These are phyloP conservation scores for Thalassophryne amazonica DNA, from an alignment of 2,797 vertebrate genomes.

Conservation along the genomic window DNA sequence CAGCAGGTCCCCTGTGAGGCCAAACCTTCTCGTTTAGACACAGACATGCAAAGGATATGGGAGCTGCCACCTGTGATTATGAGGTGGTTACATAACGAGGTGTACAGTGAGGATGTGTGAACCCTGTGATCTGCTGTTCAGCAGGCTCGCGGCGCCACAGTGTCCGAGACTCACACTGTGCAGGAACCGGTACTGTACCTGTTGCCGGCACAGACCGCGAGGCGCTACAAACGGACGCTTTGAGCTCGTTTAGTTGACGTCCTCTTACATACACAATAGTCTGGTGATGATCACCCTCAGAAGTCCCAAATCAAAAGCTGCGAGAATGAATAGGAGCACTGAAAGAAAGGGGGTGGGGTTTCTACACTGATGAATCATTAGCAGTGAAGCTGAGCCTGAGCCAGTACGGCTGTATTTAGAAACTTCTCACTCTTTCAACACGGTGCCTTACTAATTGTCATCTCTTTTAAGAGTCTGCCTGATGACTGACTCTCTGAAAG, in stretches of 20 bases:
- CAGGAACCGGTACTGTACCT: constrained; percentile 41
- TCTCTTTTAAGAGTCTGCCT: constrained; percentile 67
- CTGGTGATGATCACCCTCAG: constrained; percentile 63
- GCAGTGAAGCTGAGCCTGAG: constrained; percentile 65
- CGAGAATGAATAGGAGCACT: constrained; percentile 29
- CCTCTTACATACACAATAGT: constrained; percentile 59
- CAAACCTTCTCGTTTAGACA: constrained; percentile 62
- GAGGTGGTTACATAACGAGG: constrained; percentile 61
- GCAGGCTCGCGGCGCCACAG: constrained; percentile 14
- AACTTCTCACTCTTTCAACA: constrained; percentile 67
- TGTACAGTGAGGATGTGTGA: constrained; percentile 56
- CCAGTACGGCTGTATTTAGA: constrained; percentile 74
- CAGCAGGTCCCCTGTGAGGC: constrained; percentile 54
- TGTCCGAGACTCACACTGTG: constrained; percentile 40
- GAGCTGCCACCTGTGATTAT: constrained; percentile 72
- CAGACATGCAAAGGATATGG: constrained; percentile 59
- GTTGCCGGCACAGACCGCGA: constrained; percentile 55
- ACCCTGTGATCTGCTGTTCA: constrained; percentile 67
- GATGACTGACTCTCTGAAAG: constrained; percentile 63
- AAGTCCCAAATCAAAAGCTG: constrained; percentile 68
- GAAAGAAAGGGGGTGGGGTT: constrained; percentile 41
- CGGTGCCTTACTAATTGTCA: constrained; percentile 65
- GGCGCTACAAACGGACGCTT: constrained; percentile 49
- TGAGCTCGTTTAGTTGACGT: constrained; percentile 59
- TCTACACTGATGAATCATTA: constrained; percentile 73